These are phyloP conservation scores for Leptura quadrifasciata DNA, from an alignment of 2,888 invertebrate genomes.

Conservation along the genomic window DNA sequence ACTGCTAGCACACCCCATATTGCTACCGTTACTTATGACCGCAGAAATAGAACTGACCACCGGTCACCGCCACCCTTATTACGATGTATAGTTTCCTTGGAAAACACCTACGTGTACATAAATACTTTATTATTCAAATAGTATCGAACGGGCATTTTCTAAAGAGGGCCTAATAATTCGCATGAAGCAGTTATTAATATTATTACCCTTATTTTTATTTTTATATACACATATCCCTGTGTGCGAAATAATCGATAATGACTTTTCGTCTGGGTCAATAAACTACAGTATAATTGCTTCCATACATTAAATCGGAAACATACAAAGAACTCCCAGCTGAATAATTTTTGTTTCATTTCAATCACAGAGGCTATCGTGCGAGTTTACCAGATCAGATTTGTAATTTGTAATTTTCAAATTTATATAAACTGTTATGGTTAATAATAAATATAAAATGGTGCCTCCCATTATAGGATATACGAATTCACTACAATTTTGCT, in stretches of 20 bases:
- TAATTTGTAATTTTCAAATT: too few relatives aligned
- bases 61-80: slow-evolving; percentile 43
- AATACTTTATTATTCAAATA: slow-evolving; percentile 37
- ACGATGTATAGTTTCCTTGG: slow-evolving; percentile 35
- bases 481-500: too few relatives aligned
- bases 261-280: slow-evolving; percentile 19
- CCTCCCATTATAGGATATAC: too few relatives aligned
- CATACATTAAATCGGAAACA: not conserved
- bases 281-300: slow-evolving; percentile 1
- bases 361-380: not conserved
- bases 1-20: slow-evolving; percentile 73
- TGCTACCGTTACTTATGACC: slow-evolving; percentile 41
- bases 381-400: not conserved
- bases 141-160: slow-evolving; percentile 33
- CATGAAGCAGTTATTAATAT: not conserved
- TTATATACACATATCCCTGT: slow-evolving; percentile 3
- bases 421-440: too few relatives aligned
- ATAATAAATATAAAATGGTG: too few relatives aligned
- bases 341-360: not conserved
- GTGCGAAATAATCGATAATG: slow-evolving; percentile 11
- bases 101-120: slow-evolving; percentile 36
- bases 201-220: slow-evolving; percentile 10
- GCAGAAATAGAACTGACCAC: slow-evolving; percentile 49
- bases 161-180: slow-evolving; percentile 1
- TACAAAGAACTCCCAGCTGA: not conserved